These are phyloP conservation scores for Harmothoe impar DNA, from an alignment of 2,888 invertebrate species.

Conservation along the genomic window DNA sequence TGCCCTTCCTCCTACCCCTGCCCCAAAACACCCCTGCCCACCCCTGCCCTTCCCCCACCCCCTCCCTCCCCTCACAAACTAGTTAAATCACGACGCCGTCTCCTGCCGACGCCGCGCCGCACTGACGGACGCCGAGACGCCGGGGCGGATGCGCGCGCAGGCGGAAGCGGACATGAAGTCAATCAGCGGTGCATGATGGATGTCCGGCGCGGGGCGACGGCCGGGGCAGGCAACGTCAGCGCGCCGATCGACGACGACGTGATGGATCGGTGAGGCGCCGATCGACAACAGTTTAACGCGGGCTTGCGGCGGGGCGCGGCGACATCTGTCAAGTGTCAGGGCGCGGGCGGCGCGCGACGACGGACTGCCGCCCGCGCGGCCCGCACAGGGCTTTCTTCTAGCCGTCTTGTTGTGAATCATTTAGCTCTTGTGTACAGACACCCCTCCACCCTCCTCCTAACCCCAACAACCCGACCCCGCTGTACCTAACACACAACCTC, in stretches of 20 bases:
- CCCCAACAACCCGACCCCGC: not conserved
- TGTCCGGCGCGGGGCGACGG: conserved; percentile 41
- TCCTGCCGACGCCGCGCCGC: conserved; percentile 40
- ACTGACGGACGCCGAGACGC: not conserved
- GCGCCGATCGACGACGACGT: conserved; percentile 24
- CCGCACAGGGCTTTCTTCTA: conserved; percentile 40
- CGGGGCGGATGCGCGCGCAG: conserved; percentile 59
- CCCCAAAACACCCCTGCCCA: not conserved
- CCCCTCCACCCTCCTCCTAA: not conserved
- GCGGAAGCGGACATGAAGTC: conserved; percentile 62
- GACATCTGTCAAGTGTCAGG: conserved; percentile 58
- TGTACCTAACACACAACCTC: too few species aligned
- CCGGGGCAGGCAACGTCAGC: not conserved
- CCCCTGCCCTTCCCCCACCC: not conserved
- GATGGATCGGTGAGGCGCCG: conserved; percentile 42
- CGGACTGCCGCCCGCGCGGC: not conserved
- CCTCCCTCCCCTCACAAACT: conserved; percentile 39
- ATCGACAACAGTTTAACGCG: conserved; percentile 57
- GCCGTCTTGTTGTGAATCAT: conserved; percentile 59
- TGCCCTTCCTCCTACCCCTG: not conserved
- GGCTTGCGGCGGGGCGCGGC: not conserved
- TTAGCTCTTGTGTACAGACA: conserved; percentile 41
- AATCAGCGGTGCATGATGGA: conserved; percentile 62
- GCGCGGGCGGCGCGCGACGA: not conserved
- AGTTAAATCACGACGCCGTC: conserved; percentile 48